Percentiles rank a stretch among this genome's conserved stretches.
Conservation (phyloP, 2,113 vertebrate genomes). For the Fulica atra region DNA sequence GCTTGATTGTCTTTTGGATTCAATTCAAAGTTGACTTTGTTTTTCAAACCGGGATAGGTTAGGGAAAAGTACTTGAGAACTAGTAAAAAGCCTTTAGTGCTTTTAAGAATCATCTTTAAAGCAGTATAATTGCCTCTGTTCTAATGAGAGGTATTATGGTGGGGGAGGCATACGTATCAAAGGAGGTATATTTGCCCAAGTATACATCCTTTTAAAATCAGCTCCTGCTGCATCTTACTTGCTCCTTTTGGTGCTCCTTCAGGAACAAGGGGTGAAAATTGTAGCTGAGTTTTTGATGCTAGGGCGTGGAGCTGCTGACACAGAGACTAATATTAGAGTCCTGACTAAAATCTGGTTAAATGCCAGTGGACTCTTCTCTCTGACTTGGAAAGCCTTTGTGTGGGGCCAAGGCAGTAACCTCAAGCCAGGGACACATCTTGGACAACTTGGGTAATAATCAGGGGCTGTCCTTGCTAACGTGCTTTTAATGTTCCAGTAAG, state of each 20-base stretch:
- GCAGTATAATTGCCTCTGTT: background rate
- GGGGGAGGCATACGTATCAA: background rate
- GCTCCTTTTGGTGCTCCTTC: background rate
- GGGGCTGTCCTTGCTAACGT: background rate
- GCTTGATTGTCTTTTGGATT: slow-evolving; percentile 48
- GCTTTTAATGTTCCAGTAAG: background rate
- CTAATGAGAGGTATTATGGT: background rate
- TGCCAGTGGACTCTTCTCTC: background rate
- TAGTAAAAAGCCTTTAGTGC: background rate
- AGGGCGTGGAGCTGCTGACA: background rate
- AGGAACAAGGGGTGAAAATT: background rate
- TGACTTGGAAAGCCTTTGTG: background rate
- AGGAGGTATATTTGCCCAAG: background rate
- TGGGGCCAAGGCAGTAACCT: background rate
- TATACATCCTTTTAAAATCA: background rate
- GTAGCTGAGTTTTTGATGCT: background rate
- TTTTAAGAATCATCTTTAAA: background rate
- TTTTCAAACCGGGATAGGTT: slow-evolving; percentile 1
- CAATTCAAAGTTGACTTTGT: background rate
- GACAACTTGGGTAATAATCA: background rate
- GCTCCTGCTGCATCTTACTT: background rate
- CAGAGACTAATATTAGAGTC: background rate
- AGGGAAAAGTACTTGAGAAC: background rate
- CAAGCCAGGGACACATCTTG: background rate
- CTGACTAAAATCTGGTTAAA: background rate